Percentiles rank a stretch among this genome's conserved stretches.
phyloP scores from a whole-genome alignment of 2,113 vertebrate species.

The Marmota monax region DNA sequence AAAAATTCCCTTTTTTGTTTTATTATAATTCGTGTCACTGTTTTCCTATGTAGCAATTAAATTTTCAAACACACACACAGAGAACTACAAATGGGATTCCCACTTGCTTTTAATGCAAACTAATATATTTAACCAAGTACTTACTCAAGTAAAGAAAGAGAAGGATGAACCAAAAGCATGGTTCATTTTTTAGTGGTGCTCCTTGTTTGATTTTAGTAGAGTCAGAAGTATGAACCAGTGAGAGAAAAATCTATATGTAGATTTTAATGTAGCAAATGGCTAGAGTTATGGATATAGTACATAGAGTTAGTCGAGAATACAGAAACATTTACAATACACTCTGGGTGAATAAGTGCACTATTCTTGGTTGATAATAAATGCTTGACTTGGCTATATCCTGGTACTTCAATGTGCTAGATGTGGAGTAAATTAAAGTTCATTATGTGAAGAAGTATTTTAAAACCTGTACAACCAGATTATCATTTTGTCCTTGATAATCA shows the following conservation, averaged over 20 bases:
- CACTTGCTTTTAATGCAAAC: not conserved
- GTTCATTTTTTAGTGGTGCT: not conserved
- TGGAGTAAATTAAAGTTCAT: not conserved
- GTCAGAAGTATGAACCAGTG: not conserved
- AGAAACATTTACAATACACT: not conserved
- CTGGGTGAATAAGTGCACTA: rapidly evolving
- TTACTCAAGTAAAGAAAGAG: not conserved
- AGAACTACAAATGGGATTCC: not conserved
- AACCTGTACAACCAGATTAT: not conserved
- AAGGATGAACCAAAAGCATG: not conserved
- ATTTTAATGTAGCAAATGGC: too few species aligned
- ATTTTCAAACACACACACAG: not conserved
- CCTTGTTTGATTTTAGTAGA: not conserved
- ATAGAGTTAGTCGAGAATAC: not conserved
- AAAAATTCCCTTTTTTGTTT: not conserved
- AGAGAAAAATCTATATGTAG: not conserved
- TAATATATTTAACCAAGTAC: not conserved
- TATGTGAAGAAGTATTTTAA: not conserved
- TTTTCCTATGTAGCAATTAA: not conserved
- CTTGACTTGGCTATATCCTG: not conserved
- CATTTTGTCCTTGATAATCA: not conserved
- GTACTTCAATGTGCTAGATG: not conserved
- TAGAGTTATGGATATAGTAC: not conserved
- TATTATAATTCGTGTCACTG: not conserved
- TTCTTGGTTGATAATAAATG: not conserved